Conservation (phyloP, 2,888 invertebrate genomes). For the Parasteatoda lunata region DNA sequence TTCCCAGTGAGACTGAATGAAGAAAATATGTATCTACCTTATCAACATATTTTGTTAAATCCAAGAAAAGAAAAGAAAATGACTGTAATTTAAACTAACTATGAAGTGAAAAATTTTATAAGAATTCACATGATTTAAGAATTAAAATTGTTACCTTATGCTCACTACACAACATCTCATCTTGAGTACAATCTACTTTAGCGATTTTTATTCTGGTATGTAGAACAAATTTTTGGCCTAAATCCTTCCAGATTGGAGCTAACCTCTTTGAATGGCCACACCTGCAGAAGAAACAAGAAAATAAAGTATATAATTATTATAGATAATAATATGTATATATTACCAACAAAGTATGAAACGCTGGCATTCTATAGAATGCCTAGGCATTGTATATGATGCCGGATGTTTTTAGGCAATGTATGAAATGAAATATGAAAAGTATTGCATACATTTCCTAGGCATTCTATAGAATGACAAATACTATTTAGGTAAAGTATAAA, state of each 20-base stretch:
- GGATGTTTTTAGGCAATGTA: no score
- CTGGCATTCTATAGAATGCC: no score
- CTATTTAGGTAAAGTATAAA: no score
- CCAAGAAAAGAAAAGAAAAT: not conserved
- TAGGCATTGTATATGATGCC: no score
- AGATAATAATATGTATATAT: not conserved
- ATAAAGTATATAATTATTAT: not conserved
- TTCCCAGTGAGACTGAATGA: not conserved
- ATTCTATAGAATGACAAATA: no score
- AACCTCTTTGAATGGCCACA: slow-evolving; percentile 88
- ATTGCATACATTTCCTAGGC: no score
- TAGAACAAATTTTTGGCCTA: slow-evolving; percentile 85
- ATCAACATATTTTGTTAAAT: not conserved
- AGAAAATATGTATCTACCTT: not conserved
- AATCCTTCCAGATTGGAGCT: slow-evolving; percentile 88
- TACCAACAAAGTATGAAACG: no score
- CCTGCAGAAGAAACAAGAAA: slow-evolving; percentile 75
- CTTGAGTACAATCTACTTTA: slow-evolving; percentile 88
- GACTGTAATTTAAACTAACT: not conserved
- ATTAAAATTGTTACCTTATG: slow-evolving; percentile 79
- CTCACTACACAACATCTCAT: slow-evolving; percentile 83
- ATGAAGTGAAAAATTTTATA: no score
- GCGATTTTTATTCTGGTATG: slow-evolving; percentile 81
- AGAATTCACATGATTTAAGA: no score
- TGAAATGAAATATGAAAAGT: no score